Evolutionary conservation across 1,140 invertebrate genomes (phyloP).

Genomic region (Leptinotarsa defecta): DNA sequence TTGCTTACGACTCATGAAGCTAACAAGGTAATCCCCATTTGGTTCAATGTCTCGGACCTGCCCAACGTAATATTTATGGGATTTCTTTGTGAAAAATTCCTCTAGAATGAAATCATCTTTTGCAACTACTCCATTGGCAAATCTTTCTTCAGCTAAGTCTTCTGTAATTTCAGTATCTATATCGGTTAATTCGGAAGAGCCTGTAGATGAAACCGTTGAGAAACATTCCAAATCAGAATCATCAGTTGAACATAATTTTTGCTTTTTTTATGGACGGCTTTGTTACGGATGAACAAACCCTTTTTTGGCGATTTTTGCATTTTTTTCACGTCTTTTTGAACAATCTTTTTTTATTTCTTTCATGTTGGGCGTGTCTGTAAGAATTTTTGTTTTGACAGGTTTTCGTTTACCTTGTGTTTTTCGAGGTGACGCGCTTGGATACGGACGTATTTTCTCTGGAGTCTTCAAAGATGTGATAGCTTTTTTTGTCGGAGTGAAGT

Average conservation of each 20-base stretch:
- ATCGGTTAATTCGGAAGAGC: neutral
- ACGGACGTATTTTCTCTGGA: conserved; percentile 9
- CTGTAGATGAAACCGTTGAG: neutral
- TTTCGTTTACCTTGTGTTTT: conserved; percentile 4
- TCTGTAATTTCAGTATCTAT: neutral
- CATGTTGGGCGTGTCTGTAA: neutral
- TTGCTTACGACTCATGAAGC: too few relatives aligned
- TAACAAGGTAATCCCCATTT: too few relatives aligned
- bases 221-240: neutral
- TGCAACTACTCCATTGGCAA: too few relatives aligned
- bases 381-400: conserved; percentile 18
- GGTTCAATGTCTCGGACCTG: too few relatives aligned
- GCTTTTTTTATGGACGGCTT: neutral
- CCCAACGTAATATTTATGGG: too few relatives aligned
- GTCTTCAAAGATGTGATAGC: neutral
- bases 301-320: neutral
- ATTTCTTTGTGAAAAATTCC: too few relatives aligned
- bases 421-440: neutral
- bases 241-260: neutral
- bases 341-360: neutral
- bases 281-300: neutral
- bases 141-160: neutral
- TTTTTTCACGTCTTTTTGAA: neutral
- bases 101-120: too few relatives aligned
- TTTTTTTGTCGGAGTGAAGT: neutral